These are phyloP conservation scores for Nemotelus nigrinus DNA, from an alignment of 2,888 invertebrate genomes.

Conservation along the genomic window DNA sequence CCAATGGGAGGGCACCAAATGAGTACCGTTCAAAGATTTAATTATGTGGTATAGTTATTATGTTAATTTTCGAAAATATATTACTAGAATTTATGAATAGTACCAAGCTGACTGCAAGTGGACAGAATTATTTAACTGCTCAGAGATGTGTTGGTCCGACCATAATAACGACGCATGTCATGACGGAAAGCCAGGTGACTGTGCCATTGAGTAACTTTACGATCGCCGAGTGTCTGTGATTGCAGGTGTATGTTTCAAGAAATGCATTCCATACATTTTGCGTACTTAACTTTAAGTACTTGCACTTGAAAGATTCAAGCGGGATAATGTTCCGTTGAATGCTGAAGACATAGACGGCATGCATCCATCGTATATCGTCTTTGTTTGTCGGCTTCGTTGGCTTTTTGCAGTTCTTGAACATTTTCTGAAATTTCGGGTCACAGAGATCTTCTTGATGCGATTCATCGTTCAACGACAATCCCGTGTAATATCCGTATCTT, in stretches of 20 bases:
- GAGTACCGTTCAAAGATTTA: conserved; percentile 5
- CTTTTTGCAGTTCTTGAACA: conserved; percentile 21
- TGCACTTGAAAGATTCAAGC: conserved; percentile 6
- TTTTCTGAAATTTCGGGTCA: conserved; percentile 35
- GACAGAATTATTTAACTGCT: neutral
- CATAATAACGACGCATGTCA: no score
- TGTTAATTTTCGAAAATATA: conserved; percentile 16
- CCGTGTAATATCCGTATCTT: conserved; percentile 22
- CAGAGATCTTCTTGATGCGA: conserved; percentile 29
- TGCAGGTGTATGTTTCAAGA: conserved; percentile 30
- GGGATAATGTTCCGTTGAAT: conserved; percentile 22
- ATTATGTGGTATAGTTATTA: conserved; percentile 17
- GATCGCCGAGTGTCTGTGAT: conserved; percentile 27
- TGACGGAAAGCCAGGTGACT: neutral
- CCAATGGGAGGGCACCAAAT: neutral
- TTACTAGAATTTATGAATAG: conserved; percentile 3
- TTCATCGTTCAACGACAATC: conserved; percentile 24
- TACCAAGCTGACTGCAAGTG: neutral
- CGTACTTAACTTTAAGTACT: conserved; percentile 22
- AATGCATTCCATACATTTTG: neutral
- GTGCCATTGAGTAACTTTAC: conserved; percentile 15
- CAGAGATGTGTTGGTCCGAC: neutral
- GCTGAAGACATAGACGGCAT: no score
- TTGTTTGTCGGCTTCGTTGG: neutral
- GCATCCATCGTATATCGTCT: neutral